Conservation (phyloP, 2,797 vertebrate genomes). For the Vultur gryphus region DNA sequence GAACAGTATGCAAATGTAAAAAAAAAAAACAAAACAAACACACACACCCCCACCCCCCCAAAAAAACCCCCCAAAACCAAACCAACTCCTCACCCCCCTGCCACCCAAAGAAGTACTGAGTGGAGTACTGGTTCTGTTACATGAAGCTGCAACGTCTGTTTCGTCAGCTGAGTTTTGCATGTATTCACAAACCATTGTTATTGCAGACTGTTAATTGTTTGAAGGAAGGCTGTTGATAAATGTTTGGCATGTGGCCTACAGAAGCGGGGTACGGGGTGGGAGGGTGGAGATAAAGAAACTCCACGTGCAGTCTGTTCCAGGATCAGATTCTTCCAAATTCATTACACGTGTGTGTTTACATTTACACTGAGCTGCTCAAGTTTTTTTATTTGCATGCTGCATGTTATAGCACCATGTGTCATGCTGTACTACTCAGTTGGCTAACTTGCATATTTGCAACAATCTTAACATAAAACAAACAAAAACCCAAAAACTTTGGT, state of each 20-base stretch:
- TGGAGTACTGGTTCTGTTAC: not conserved
- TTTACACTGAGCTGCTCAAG: not conserved
- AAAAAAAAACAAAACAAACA: not conserved
- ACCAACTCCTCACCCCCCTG: not conserved
- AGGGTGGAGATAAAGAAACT: not conserved
- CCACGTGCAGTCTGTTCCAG: not conserved
- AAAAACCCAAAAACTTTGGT: not conserved
- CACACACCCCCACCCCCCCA: too few species aligned
- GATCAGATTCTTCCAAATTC: not conserved
- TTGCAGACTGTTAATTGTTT: conserved; percentile 24
- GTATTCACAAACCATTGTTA: conserved; percentile 5
- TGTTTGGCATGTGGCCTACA: not conserved
- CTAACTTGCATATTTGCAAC: not conserved
- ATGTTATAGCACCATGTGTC: not conserved
- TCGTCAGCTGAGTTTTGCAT: not conserved
- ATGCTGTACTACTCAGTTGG: not conserved
- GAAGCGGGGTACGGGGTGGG: not conserved
- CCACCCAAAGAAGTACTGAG: not conserved
- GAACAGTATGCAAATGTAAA: fast-evolving
- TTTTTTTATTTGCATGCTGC: not conserved
- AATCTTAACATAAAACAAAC: not conserved
- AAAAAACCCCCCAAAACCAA: too few species aligned
- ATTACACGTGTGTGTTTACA: fast-evolving
- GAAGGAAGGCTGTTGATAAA: not conserved
- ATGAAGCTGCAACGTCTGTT: not conserved